Evolutionary conservation across 2,113 vertebrate species (phyloP), one percentile per base, ranked within the genome.

Genomic region (Pongo pygmaeus): DNA sequence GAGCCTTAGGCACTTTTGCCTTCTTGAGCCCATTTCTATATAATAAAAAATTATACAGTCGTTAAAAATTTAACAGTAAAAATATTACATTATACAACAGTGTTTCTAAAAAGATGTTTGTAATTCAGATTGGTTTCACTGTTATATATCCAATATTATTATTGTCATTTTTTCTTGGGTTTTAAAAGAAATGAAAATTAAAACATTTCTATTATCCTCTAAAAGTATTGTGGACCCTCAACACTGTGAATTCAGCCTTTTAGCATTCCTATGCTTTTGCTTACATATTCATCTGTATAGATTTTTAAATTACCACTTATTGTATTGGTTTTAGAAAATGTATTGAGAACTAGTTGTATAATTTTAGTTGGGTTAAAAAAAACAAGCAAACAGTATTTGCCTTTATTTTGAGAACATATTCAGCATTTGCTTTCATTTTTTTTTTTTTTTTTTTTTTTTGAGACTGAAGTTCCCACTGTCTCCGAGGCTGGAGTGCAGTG

Each of bases 111-210:
- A 77, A 59, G 12, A 67, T 78, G 23, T 10, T 14, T 91, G 16
- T 38, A 85, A 93, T 30, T 25, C 17, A 77, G 20, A 13, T 1
- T 77, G 12, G 22, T 85, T 38, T 61, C 25, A 27, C 27, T 81
- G 27, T 88, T 93, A n/a, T 38, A 6, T 88, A 12, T 77, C 91
- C 18, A 93, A 50, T 81, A 35, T 32, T 57, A 78, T 35, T 27
- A 13, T 30, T 22, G 59, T 77, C 5, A 50, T 75, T 32, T 93
- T 84, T 93, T 46, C 32, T 40, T 43, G 6, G n/a, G 8, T 23
- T 85, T 94, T 89, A n/a, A 89, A n/a, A 93, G 9, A 64, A 59
- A 52, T 70, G 69, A 35, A 79, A 72, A 52, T 84, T 72, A 67
- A 72, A 78, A 64, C 2, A 50, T 43, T 38, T 78, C 5, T 8